Base-by-base conservation (phyloP, 2,888 invertebrate genomes). In the Epinotia nisella region DNA sequence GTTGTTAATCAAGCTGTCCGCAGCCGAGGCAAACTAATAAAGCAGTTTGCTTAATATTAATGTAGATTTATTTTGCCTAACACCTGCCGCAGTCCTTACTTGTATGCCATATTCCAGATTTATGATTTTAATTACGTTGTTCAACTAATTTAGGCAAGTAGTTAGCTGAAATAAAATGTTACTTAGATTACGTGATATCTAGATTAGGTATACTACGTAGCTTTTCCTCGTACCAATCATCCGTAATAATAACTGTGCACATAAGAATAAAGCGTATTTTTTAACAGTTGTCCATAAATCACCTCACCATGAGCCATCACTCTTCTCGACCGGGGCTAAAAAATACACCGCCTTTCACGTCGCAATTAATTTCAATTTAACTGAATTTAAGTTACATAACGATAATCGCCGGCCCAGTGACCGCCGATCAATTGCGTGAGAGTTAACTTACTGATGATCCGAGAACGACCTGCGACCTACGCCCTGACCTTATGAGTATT, bases 301-400 rank as follows among this genome's bases (percentile, higher is more conserved):
- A 35, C 3, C 24, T 17, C 7, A 64, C 39, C 19, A 65, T 10
- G 39, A 39, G 39, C 39, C 55, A 65, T 39, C 24, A 49, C 29
- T 61, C 21, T 62, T 62, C 49, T 62, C n/a, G 17, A 29, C 29
- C 15, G 9, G 15, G 49, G 17, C 17, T 49, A 62, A 49, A 45
- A n/a, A 49, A n/a, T 41, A 9, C n/a, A 4, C 17, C 19, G 11
- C 39, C 59, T 58, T 58, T 4, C 56, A 5, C 39, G 13, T 49
- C 19, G 49, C 45, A 68, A 68, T 68, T 49, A 68, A 24, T 66
- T 66, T 56, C 24, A 15, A 66, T 56, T 53, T 53, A 24, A 24
- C 21, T 24, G 21, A 24, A 24, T 24, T 24, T 24, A 24, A 21
- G 17, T 66, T 56, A 55, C n/a, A 55, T 66, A 55, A 66, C 45